phyloP scores from a whole-genome alignment of 2,113 vertebrate genomes.

The Nerophis ophidion region DNA sequence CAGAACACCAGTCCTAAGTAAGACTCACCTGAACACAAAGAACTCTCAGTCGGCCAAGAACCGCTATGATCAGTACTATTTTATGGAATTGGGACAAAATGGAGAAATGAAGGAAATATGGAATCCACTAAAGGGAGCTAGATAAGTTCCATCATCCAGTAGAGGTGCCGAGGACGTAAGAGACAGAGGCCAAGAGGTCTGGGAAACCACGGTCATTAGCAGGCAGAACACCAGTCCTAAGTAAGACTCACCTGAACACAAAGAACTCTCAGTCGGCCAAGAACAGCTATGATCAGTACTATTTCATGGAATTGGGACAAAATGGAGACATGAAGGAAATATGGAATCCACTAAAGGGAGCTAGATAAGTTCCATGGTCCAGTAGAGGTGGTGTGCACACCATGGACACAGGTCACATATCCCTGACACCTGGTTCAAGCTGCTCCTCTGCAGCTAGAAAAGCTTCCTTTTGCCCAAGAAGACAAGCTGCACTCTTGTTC shows the following conservation, averaged over 20 bases:
- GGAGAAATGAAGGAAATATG: constrained; percentile 10
- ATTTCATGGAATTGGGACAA: constrained; percentile 51
- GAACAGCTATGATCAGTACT: constrained; percentile 61
- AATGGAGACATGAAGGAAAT: constrained; percentile 6
- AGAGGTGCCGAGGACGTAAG: constrained; percentile 6
- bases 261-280: constrained; percentile 40
- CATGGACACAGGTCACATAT: background rate
- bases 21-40: constrained; percentile 26
- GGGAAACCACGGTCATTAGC: constrained; percentile 54
- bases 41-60: constrained; percentile 45
- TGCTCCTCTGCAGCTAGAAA: no score
- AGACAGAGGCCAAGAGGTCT: constrained; percentile 54
- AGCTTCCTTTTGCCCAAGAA: no score
- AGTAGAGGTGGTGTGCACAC: background rate
- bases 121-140: constrained; percentile 12
- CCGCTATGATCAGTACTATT: constrained; percentile 63
- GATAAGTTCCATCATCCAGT: constrained; percentile 3
- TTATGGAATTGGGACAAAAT: constrained; percentile 41
- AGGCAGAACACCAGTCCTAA: constrained; percentile 49
- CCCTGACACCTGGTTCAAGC: background rate
- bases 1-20: constrained; percentile 44
- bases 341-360: constrained; percentile 13
- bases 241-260: constrained; percentile 29
- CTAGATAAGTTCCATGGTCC: constrained; percentile 5
- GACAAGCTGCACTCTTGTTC: no score